A percentile compares a stretch with the other conserved stretches of the same genome.
phyloP scores from a whole-genome alignment of 1,140 invertebrate genomes.

The Venturia canescens region DNA sequence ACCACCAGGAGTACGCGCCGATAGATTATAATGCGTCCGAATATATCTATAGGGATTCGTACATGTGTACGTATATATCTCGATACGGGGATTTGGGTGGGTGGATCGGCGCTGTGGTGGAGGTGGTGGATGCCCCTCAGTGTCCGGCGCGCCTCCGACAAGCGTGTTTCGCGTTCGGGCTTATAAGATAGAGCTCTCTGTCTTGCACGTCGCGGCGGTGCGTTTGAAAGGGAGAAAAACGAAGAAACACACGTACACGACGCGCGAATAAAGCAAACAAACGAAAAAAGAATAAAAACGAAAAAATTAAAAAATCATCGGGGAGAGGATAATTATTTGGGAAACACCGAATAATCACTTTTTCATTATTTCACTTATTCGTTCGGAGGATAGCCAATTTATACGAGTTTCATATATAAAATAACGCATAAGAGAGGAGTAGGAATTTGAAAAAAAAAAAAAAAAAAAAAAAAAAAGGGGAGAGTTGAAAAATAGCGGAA shows the following conservation, averaged over 20 bases:
- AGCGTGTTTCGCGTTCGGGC: conserved; percentile 71
- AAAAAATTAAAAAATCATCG: neutral
- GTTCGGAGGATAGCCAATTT: neutral
- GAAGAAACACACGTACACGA: too few relatives aligned
- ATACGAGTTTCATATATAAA: neutral
- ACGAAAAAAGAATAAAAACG: neutral
- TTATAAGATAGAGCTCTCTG: conserved; percentile 25
- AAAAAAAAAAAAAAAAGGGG: neutral
- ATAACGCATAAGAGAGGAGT: too few relatives aligned
- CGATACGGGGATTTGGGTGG: conserved; percentile 61
- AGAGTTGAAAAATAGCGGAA: neutral
- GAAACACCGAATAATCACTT: too few relatives aligned
- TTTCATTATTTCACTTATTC: neutral
- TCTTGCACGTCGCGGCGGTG: conserved; percentile 7
- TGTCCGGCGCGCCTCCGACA: conserved; percentile 76
- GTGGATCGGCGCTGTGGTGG: conserved; percentile 64
- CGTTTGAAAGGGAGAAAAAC: conserved; percentile 1
- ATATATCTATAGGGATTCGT: conserved; percentile 15
- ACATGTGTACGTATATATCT: neutral
- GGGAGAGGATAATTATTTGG: too few relatives aligned
- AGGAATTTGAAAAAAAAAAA: too few relatives aligned
- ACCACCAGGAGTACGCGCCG: neutral
- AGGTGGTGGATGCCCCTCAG: conserved; percentile 72
- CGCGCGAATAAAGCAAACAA: too few relatives aligned
- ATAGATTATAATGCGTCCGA: neutral